phyloP scores from a whole-genome alignment of 2,113 vertebrate genomes.

The Lepidothrix coronata region DNA sequence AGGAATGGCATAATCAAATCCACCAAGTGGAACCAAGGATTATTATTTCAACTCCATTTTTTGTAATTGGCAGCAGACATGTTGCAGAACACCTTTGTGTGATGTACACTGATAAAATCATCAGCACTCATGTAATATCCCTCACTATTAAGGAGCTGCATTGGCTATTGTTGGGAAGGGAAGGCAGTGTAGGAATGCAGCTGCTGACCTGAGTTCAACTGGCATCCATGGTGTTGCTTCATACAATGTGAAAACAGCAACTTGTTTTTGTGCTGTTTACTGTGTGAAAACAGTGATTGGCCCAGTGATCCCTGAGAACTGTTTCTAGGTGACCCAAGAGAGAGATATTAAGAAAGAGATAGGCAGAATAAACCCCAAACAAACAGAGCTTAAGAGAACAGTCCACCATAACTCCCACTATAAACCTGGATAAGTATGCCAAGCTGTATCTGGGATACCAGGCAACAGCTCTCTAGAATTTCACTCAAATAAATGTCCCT shows the following conservation, averaged over 20 bases:
- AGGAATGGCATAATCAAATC: neutral
- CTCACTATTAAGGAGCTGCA: neutral
- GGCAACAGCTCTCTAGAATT: neutral
- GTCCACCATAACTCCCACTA: neutral
- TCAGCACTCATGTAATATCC: neutral
- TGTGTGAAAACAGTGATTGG: neutral
- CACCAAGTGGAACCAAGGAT: neutral
- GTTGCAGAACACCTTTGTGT: neutral
- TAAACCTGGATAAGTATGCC: neutral
- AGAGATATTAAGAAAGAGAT: neutral
- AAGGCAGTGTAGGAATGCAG: neutral
- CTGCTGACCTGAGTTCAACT: neutral
- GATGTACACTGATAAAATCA: neutral
- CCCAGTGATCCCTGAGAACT: neutral
- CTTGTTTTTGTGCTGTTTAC: neutral
- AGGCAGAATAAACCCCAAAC: neutral
- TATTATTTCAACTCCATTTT: neutral
- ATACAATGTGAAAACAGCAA: accelerated
- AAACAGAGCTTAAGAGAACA: neutral
- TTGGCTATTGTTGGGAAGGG: neutral
- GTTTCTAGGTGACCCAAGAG: neutral
- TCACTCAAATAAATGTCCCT: neutral
- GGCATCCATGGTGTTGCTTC: neutral
- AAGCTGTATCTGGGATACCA: neutral
- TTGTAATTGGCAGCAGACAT: neutral